Conservation (phyloP, 2,888 invertebrate genomes). For the Rhogogaster chlorosoma region DNA sequence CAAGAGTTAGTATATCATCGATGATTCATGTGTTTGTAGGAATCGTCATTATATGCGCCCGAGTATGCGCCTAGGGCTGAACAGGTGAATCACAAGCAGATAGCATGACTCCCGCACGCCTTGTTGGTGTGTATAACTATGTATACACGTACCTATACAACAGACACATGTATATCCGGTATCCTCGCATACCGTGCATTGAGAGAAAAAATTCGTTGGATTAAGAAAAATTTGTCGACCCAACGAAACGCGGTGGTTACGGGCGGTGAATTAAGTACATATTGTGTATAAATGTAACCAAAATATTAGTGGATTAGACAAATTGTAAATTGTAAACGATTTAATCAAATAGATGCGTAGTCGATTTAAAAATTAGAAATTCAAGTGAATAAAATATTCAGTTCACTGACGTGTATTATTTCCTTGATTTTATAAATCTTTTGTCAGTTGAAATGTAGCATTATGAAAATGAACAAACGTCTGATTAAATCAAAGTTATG, state of each 20-base stretch:
- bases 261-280: slow-evolving; percentile 14
- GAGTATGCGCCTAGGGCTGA: background rate
- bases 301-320: background rate
- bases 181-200: background rate
- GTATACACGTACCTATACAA: background rate
- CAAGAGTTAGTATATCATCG: background rate
- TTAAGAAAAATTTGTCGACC: background rate
- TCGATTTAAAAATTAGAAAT: background rate
- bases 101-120: background rate
- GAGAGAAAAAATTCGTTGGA: slow-evolving; percentile 24
- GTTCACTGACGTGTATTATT: background rate
- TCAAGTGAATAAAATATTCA: slow-evolving; percentile 10
- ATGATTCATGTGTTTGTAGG: slow-evolving; percentile 20
- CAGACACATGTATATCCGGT: background rate
- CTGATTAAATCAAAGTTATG: background rate
- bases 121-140: background rate
- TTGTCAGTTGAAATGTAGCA: background rate
- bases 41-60: background rate
- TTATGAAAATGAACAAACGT: slow-evolving; percentile 13
- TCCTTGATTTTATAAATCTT: background rate
- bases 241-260: background rate
- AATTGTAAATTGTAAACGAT: background rate
- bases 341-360: background rate
- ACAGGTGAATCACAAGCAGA: slow-evolving; percentile 39
- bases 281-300: background rate